Percentiles rank a stretch among this genome's conserved stretches.
These are phyloP conservation scores for Sceliomorpha sp. DNA, from an alignment of 2,888 invertebrate genomes.

Conservation along the genomic window DNA sequence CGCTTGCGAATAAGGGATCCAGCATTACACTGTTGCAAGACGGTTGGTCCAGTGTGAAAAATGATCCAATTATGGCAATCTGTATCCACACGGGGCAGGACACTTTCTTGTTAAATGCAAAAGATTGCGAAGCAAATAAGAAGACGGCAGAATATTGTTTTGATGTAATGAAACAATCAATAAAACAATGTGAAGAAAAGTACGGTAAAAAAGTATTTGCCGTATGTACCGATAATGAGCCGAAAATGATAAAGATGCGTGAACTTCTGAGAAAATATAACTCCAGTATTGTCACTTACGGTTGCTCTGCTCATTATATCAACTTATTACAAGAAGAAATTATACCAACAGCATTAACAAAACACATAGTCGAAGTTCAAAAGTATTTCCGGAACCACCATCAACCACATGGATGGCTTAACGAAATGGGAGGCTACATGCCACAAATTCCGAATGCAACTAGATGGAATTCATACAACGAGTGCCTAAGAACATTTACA, in stretches of 20 bases:
- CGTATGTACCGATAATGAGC: constrained; percentile 23
- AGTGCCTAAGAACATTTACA: constrained; percentile 10
- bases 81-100: constrained; percentile 15
- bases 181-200: constrained; percentile 2
- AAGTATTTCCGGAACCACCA: constrained; percentile 25
- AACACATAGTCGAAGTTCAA: constrained; percentile 14
- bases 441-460: constrained; percentile 23
- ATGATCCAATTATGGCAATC: constrained; percentile 16
- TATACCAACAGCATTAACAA: constrained; percentile 6
- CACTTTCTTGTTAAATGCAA: constrained; percentile 7
- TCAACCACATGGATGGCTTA: constrained; percentile 21
- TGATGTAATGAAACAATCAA: constrained; percentile 7
- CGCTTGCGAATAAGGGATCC: constrained; percentile 1
- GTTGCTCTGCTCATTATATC: constrained; percentile 21
- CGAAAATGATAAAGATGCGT: constrained; percentile 24
- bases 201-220: constrained; percentile 18
- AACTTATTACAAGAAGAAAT: constrained; percentile 20
- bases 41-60: constrained; percentile 26
- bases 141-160: constrained; percentile 22
- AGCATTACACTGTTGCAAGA: constrained; percentile 18
- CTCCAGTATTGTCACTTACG: constrained; percentile 11
- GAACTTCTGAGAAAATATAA: constrained; percentile 1
- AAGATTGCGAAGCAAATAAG: constrained; percentile 18
- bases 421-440: constrained; percentile 15
- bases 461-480: constrained; percentile 19